These are phyloP conservation scores for Caenorhabditis sinica DNA, from an alignment of 2,888 invertebrate species.

Conservation along the genomic window DNA sequence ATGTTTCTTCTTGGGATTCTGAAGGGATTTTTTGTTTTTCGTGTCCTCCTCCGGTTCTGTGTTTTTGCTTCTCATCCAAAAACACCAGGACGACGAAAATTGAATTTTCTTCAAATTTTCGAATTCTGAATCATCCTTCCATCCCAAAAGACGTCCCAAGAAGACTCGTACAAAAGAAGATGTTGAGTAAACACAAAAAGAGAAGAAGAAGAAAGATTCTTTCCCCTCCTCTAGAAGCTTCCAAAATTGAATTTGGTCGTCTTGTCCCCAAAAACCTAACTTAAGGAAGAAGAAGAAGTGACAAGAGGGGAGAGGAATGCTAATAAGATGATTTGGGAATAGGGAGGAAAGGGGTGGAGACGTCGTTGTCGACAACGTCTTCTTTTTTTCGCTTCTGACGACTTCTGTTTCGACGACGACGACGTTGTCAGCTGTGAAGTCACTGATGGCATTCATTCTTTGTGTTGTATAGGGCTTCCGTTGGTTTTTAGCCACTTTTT, in stretches of 20 bases:
- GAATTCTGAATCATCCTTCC: neutral
- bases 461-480: constrained; percentile 14
- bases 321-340: constrained; percentile 55
- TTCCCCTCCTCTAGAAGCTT: constrained; percentile 12
- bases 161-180: constrained; percentile 21
- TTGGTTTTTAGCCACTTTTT: neutral
- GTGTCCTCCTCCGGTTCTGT: neutral
- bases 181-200: constrained; percentile 19
- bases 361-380: constrained; percentile 14
- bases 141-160: too few relatives aligned
- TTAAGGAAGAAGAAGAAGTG: constrained; percentile 56
- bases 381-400: neutral
- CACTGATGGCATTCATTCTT: constrained; percentile 2
- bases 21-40: constrained; percentile 6
- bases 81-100: neutral
- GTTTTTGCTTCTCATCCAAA: too few relatives aligned
- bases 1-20: constrained; percentile 12
- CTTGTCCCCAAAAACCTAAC: constrained; percentile 56
- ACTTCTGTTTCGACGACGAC: neutral
- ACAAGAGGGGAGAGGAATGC: constrained; percentile 60
- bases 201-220: constrained; percentile 4
- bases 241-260: constrained; percentile 64
- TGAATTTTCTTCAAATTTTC: constrained; percentile 8
- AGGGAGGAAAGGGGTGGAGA: constrained; percentile 5
- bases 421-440: neutral